phyloP scores from a whole-genome alignment of 2,797 vertebrate genomes.

The Tapirus indicus region DNA sequence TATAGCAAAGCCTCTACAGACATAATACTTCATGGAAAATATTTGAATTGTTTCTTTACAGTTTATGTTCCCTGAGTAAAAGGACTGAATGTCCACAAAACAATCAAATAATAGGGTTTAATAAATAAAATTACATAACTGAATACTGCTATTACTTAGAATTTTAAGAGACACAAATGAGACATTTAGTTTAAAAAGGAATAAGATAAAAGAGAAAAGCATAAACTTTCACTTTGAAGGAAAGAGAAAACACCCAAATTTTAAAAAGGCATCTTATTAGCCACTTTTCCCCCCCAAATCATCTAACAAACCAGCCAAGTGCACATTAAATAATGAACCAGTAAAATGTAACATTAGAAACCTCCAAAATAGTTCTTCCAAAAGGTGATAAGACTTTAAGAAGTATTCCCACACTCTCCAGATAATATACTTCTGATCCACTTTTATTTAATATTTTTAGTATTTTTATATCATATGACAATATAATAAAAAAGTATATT shows the following conservation, averaged over 20 bases:
- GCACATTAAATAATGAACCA: not conserved
- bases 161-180: not conserved
- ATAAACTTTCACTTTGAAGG: slow-evolving; percentile 27
- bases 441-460: not conserved
- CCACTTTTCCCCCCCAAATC: not conserved
- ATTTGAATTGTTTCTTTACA: not conserved
- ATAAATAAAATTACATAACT: not conserved
- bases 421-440: not conserved
- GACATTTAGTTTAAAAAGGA: not conserved
- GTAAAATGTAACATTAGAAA: slow-evolving; percentile 8
- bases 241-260: slow-evolving; percentile 13
- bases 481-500: not conserved
- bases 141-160: not conserved
- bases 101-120: not conserved
- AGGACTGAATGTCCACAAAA: not conserved
- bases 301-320: not conserved
- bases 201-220: not conserved
- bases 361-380: not conserved
- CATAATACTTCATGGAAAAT: not conserved
- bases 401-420: not conserved
- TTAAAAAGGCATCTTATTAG: not conserved
- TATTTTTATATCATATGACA: not conserved
- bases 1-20: not conserved
- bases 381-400: not conserved
- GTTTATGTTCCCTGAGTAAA: not conserved